Evolutionary conservation across 2,113 vertebrate genomes (phyloP).

Genomic region (Dicerorhinus sumatrensis): DNA sequence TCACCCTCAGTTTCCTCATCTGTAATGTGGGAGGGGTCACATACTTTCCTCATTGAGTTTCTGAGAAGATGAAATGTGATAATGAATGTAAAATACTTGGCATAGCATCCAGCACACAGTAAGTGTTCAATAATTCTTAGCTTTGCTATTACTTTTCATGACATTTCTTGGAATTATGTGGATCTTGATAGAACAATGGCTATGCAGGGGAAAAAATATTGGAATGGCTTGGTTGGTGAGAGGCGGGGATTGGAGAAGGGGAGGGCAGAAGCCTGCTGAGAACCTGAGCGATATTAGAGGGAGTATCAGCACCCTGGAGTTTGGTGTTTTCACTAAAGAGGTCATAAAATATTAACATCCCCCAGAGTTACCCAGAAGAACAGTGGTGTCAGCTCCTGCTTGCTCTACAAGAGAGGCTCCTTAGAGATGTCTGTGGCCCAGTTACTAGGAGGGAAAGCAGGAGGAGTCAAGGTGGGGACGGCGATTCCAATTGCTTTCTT

Average conservation of each 20-base stretch:
- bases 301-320: slow-evolving; percentile 57
- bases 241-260: not conserved
- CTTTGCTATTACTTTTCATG: not conserved
- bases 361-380: slow-evolving; percentile 50
- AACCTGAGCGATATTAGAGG: slow-evolving; percentile 24
- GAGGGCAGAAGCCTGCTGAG: slow-evolving; percentile 39
- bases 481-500: not conserved
- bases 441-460: not conserved
- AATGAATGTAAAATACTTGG: not conserved
- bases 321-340: slow-evolving; percentile 59
- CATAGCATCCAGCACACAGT: not conserved
- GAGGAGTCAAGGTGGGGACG: not conserved
- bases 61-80: not conserved
- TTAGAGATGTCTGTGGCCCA: slow-evolving; percentile 10
- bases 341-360: slow-evolving; percentile 75
- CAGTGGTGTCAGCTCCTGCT: slow-evolving; percentile 14
- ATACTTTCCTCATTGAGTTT: not conserved
- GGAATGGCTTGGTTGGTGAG: not conserved
- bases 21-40: not conserved
- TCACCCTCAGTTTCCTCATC: not conserved
- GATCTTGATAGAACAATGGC: not conserved
- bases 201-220: no score
- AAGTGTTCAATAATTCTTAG: not conserved
- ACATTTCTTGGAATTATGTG: not conserved
- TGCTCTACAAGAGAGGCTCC: not conserved